These are phyloP conservation scores for Diarsia brunnea DNA, from an alignment of 2,888 invertebrate species.

Conservation along the genomic window DNA sequence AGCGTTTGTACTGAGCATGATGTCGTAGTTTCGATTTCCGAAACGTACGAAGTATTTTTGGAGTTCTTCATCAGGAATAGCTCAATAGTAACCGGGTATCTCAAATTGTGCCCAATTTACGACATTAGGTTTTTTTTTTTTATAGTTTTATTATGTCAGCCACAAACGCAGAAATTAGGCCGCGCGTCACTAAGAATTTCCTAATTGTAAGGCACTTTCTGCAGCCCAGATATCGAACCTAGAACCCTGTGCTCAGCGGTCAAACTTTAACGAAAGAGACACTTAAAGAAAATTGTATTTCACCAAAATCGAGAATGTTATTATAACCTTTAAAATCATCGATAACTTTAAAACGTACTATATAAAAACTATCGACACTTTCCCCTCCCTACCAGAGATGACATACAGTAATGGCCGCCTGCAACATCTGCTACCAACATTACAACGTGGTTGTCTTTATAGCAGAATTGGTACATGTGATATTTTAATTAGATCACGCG, in stretches of 20 bases:
- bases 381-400: slow-evolving; percentile 81
- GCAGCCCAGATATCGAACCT: not conserved
- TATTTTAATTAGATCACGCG: slow-evolving; percentile 66
- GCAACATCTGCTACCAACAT: slow-evolving; percentile 85
- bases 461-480: slow-evolving; percentile 72
- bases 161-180: no score
- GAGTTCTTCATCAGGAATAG: no score
- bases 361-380: slow-evolving; percentile 23
- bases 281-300: not conserved
- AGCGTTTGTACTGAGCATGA: not conserved
- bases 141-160: no score
- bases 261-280: not conserved
- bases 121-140: not conserved
- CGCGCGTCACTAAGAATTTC: not conserved
- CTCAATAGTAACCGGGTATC: no score
- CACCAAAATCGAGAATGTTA: not conserved
- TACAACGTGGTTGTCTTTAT: slow-evolving; percentile 80
- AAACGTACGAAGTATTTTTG: not conserved
- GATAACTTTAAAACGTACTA: slow-evolving; percentile 2
- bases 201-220: not conserved
- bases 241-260: no score
- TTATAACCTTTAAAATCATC: slow-evolving; percentile 4
- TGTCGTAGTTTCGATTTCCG: not conserved
- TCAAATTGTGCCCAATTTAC: not conserved
- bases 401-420: slow-evolving; percentile 88